These are phyloP conservation scores for Arvicanthis niloticus DNA, from an alignment of 2,113 vertebrate genomes.

Conservation along the genomic window DNA sequence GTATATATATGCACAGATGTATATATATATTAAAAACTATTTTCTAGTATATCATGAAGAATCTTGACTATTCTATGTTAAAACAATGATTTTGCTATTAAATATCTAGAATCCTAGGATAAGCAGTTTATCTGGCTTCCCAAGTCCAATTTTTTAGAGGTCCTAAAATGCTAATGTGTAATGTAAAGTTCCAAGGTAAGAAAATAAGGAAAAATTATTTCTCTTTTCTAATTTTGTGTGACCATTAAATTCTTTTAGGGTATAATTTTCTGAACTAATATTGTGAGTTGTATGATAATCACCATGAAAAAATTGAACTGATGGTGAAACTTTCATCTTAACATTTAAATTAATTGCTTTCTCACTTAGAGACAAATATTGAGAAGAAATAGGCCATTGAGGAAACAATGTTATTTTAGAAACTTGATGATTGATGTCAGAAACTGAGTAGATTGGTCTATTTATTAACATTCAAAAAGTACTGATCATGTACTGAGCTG, in stretches of 20 bases:
- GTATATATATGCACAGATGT: background rate
- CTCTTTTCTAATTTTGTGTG: background rate
- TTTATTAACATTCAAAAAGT: background rate
- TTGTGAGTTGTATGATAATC: background rate
- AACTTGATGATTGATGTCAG: background rate
- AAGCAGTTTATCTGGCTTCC: constrained; percentile 8
- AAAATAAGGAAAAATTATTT: background rate
- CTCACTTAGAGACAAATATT: constrained; percentile 4
- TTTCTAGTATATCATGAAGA: constrained; percentile 24
- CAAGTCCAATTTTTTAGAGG: background rate
- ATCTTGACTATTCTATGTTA: background rate
- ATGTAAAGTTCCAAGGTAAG: constrained; percentile 40
- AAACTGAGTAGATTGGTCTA: background rate
- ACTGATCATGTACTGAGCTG: background rate
- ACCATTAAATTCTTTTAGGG: background rate
- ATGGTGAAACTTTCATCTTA: constrained; percentile 21
- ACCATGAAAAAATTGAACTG: background rate
- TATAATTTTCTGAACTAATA: constrained; percentile 7
- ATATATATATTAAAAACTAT: background rate
- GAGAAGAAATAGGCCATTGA: constrained; percentile 9
- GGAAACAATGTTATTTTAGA: background rate
- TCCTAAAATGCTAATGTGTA: constrained; percentile 15
- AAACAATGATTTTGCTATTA: background rate
- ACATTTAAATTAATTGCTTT: constrained; percentile 16
- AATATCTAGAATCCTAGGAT: background rate